Base-by-base conservation (phyloP, 2,888 invertebrate genomes). In the Drosophila siamana region DNA sequence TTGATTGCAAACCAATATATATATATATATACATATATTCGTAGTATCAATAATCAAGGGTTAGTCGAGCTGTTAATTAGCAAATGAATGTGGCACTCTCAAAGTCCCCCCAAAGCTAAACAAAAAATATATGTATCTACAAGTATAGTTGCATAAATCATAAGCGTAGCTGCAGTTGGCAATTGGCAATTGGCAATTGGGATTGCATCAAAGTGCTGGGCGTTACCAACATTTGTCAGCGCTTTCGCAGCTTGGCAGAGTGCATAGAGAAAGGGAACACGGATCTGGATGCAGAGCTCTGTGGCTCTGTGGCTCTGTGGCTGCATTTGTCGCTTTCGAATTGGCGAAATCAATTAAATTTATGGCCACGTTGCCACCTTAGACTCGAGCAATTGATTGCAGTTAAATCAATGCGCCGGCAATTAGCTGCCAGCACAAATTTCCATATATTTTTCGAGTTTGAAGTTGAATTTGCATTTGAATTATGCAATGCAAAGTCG, bases 261-360 rank as follows among this genome's bases (percentile, higher is more conserved):
- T 11, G 30, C 11, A 26, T 0, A 8, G 11, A 40, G 2, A 28
- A 36, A 8, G 15, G 33, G 40, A 61, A 48, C 7, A 15, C 36
- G 36, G 15, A 38, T 38, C 15, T 7, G 15, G 5, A 38, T 38
- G 13, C 30, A 47, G 40, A 46, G 51, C 43, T 72, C 72, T 70
- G 66, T 66, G n/a, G n/a, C n/a, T n/a, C n/a, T n/a, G n/a, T n/a
- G n/a, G n/a, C n/a, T n/a, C n/a, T n/a, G n/a, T 79, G 79, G 75
- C 56, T 26, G 59, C 41, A 60, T 60, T 56, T 74, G 60, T 77
- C 76, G 57, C 55, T 60, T 55, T 69, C 52, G 64, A 78, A 89
- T 84, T 85, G 86, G 88, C 52, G 73, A 78, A 89, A 89, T 89
- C 88, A 85, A 87, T 89, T 89, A 85, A 66, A 81, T 70, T 88